Conservation (phyloP, 2,797 vertebrate genomes). For the Numenius phaeopus region DNA sequence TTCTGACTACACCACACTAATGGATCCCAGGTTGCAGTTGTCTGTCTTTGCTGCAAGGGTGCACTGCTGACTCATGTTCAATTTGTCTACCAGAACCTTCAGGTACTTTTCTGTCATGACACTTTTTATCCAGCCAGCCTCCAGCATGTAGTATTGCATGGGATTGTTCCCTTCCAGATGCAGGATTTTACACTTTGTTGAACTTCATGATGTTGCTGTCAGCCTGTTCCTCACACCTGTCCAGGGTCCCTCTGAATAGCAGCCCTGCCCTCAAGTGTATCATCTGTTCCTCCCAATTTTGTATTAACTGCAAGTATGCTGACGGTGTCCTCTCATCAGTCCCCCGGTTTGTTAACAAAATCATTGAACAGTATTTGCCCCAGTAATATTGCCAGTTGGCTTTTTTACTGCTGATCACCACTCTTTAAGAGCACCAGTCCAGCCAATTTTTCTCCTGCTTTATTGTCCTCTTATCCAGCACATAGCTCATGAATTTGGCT, state of each 20-base stretch:
- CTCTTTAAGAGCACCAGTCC: neutral
- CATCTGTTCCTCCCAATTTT: slow-evolving; percentile 11
- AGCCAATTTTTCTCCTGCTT: neutral
- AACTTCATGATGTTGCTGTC: slow-evolving; percentile 18
- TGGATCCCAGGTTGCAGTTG: neutral
- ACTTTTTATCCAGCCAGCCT: neutral
- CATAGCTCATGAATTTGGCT: neutral
- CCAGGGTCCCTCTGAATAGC: slow-evolving; percentile 1
- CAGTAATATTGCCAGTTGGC: neutral
- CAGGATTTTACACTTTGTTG: slow-evolving; percentile 26
- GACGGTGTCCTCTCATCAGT: neutral
- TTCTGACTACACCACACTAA: neutral
- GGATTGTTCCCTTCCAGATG: neutral
- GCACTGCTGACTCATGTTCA: neutral
- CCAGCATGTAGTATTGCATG: neutral
- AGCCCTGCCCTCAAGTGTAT: slow-evolving; percentile 9
- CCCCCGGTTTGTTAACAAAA: neutral
- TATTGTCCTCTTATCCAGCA: neutral
- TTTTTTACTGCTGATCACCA: neutral
- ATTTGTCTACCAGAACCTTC: neutral
- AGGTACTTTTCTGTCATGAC: neutral
- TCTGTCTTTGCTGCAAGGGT: neutral
- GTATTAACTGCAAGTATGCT: neutral
- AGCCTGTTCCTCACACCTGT: slow-evolving; percentile 22
- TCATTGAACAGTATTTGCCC: neutral